phyloP scores from a whole-genome alignment of 1,140 invertebrate genomes.

The Hylaeus volcanicus region DNA sequence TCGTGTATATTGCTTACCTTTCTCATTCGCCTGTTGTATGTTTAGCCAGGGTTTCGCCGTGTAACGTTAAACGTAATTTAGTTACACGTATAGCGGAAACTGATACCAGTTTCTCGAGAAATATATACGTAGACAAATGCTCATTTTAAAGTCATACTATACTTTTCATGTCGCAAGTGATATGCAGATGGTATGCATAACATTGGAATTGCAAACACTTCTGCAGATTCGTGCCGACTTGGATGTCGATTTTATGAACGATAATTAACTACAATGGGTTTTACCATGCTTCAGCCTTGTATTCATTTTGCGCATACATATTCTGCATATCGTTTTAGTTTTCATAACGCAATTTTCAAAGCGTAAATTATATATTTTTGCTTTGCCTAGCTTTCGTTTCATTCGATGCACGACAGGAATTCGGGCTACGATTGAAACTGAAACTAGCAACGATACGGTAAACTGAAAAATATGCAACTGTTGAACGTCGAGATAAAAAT shows the following conservation, averaged over 20 bases:
- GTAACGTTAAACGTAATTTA: not conserved
- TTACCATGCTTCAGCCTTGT: not conserved
- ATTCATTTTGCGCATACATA: not conserved
- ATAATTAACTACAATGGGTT: not conserved
- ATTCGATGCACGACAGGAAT: too few species aligned
- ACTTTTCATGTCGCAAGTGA: constrained; percentile 2
- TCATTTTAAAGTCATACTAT: constrained; percentile 11
- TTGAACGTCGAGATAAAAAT: too few species aligned
- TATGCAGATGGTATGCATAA: constrained; percentile 37
- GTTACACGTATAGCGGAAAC: constrained; percentile 1
- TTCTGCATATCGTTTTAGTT: not conserved
- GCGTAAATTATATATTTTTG: not conserved
- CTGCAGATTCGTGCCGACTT: constrained; percentile 24
- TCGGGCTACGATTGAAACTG: too few species aligned
- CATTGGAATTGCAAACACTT: constrained; percentile 47
- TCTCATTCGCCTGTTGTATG: too few species aligned
- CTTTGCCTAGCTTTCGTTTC: too few species aligned
- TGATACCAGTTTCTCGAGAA: constrained; percentile 30
- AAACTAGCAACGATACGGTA: too few species aligned
- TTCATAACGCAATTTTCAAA: too few species aligned
- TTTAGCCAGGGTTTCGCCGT: too few species aligned
- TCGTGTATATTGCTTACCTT: too few species aligned
- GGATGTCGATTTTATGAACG: constrained; percentile 4
- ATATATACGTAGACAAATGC: not conserved
- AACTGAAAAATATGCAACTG: too few species aligned